Conservation (phyloP, 2,113 vertebrate genomes). For the Leucosticte australis region DNA sequence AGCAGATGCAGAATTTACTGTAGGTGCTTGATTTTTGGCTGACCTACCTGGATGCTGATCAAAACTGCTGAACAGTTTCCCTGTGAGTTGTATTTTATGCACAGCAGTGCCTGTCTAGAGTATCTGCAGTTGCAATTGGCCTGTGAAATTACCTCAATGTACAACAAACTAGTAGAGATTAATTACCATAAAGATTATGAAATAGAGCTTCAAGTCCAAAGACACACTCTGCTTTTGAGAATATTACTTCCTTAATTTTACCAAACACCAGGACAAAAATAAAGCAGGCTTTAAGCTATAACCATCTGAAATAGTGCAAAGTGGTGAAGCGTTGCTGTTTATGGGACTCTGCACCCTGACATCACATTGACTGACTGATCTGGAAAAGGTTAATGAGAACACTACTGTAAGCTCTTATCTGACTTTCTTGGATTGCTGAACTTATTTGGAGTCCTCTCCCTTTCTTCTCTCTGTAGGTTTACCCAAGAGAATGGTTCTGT, state of each 20-base stretch:
- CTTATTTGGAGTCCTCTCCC: constrained; percentile 92
- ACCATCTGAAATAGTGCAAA: not conserved
- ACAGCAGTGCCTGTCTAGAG: not conserved
- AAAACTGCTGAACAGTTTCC: constrained; percentile 11
- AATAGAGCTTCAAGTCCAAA: not conserved
- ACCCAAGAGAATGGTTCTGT: constrained; percentile 99
- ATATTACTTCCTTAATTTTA: not conserved
- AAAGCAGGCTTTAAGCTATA: not conserved
- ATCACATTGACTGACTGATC: constrained; percentile 69
- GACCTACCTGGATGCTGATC: constrained; percentile 26
- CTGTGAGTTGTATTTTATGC: not conserved
- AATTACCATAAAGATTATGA: not conserved
- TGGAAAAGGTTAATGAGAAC: constrained; percentile 76
- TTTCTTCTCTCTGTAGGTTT: constrained; percentile 98
- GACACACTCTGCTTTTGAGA: not conserved
- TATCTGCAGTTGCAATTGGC: not conserved
- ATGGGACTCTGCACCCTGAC: constrained; percentile 15
- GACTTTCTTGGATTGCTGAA: constrained; percentile 76
- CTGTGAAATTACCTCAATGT: not conserved
- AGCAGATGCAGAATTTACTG: constrained; percentile 37
- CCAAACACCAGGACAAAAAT: not conserved
- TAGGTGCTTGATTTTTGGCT: constrained; percentile 15
- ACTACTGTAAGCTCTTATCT: constrained; percentile 71
- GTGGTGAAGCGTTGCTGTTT: constrained; percentile 16
- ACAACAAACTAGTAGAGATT: not conserved